A percentile compares a stretch with the other conserved stretches of the same genome.
phyloP scores from a whole-genome alignment of 2,113 vertebrate genomes.

The Felis catus region F.catus_Fca126_mat1.0 CM031420.1:66107501-66108000 shows the following conservation, averaged over 20 bases:
- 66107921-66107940: background rate
- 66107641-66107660: background rate
- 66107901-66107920: background rate
- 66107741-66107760: conserved; percentile 19
- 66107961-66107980: background rate
- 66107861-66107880: background rate
- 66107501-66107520: background rate
- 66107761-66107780: conserved; percentile 22
- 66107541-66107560: background rate
- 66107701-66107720: background rate
- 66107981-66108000: background rate
- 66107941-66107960: background rate
- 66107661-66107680: background rate
- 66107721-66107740: background rate
- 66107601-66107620: background rate
- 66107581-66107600: background rate
- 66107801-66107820: background rate
- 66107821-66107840: background rate
- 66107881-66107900: background rate
- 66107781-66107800: conserved; percentile 13
- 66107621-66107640: background rate
- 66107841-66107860: background rate
- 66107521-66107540: background rate
- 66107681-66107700: background rate
- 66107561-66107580: background rate